Conservation (phyloP, 2,888 invertebrate genomes). For the Stictocephala bisonia region DNA sequence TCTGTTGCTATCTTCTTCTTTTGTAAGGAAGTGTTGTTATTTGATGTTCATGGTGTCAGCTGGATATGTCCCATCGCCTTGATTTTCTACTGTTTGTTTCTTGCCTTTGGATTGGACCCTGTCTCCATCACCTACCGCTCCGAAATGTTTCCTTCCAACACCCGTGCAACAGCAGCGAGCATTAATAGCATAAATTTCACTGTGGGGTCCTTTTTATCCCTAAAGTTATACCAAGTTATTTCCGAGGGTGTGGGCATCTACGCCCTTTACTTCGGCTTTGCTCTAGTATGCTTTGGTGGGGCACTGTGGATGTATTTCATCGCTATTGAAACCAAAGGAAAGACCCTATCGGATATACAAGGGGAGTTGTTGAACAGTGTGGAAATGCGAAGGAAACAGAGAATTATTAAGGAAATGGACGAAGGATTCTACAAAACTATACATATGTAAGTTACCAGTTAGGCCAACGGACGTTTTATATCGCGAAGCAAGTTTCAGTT, state of each 20-base stretch:
- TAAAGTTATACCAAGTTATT: slow-evolving; percentile 67
- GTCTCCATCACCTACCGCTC: slow-evolving; percentile 72
- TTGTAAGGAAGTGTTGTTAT: slow-evolving; percentile 44
- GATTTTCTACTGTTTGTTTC: slow-evolving; percentile 25
- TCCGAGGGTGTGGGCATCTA: slow-evolving; percentile 52
- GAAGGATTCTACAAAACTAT: slow-evolving; percentile 13
- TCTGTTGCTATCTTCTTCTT: slow-evolving; percentile 49
- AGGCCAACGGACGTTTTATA: too few species aligned
- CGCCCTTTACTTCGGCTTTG: slow-evolving; percentile 51
- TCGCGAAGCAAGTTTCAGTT: too few species aligned
- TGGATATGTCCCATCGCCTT: slow-evolving; percentile 30
- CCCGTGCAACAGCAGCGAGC: slow-evolving; percentile 72
- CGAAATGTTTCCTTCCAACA: slow-evolving; percentile 73
- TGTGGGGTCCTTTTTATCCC: slow-evolving; percentile 69
- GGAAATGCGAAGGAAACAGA: slow-evolving; percentile 33
- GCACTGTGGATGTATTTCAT: slow-evolving; percentile 50
- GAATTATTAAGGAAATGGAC: slow-evolving; percentile 13
- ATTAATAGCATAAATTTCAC: slow-evolving; percentile 70
- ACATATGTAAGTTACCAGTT: too few species aligned
- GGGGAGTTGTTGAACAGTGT: slow-evolving; percentile 64
- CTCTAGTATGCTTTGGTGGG: slow-evolving; percentile 46
- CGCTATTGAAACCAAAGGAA: slow-evolving; percentile 76
- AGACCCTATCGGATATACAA: slow-evolving; percentile 76
- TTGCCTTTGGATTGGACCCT: slow-evolving; percentile 64
- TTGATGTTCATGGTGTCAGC: slow-evolving; percentile 44